Evolutionary conservation across 2,797 vertebrate genomes (phyloP), one percentile per base, ranked within the genome.

Genomic region (Neosilurus mollespiculum): DNA sequence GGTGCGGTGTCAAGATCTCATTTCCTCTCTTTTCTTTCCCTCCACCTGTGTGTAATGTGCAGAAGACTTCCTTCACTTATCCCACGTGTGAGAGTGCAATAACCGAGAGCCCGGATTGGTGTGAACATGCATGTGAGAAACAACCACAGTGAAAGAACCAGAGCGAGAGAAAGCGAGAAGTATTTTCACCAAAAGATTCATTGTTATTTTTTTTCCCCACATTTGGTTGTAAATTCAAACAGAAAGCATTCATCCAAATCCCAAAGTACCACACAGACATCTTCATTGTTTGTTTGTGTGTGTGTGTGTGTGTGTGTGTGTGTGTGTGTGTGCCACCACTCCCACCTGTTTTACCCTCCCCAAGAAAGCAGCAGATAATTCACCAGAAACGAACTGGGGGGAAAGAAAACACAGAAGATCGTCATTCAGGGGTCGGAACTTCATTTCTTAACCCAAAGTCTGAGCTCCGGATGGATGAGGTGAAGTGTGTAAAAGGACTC

Each of bases 321-420:
- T 43, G 43, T 43, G 43, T 43, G 89, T 87, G 85, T 88, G 82
- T 89, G 69, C 80, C 70, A 80, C 58, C 14, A 34, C 81, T 82
- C 89, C 89, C 87, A 89, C 78, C 89, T 78, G 69, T 72, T 49
- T 83, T 71, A 65, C 64, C 84, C 85, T 86, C 86, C 88, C 88
- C 87, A 89, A 87, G 85, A 93, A 90, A 92, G 92, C 93, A 93
- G 92, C 93, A 85, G 90, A 79, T 88, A 87, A 90, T 91, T 93
- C 89, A 72, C 91, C 77, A 80, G 85, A 81, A 92, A 92, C n/a
- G 59, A 87, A 84, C 69, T 0, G 22, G 12, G 62, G n/a, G 18
- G 59, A 70, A 14, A n/a, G 49, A 59, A 81, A 67, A 65, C 76
- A 85, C 88, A 81, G 79, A 89, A 88, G 86, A 82, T 88, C 87